phyloP scores from a whole-genome alignment of 2,888 invertebrate genomes.

The Brachycybe producta region DNA sequence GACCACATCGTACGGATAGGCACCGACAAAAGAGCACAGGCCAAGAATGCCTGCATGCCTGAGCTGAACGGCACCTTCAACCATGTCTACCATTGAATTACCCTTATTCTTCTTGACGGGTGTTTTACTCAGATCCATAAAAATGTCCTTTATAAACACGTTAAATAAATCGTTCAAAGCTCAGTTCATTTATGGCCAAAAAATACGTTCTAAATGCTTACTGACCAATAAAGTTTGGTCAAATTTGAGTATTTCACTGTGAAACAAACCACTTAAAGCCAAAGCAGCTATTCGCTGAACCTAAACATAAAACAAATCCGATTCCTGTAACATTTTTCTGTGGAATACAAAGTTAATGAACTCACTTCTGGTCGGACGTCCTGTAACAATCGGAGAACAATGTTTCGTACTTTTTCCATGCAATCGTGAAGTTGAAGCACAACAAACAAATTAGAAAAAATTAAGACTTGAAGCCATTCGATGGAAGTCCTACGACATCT shows the following conservation, averaged over 20 bases:
- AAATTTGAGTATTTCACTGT: constrained; percentile 57
- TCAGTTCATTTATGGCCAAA: not conserved
- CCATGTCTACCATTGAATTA: not conserved
- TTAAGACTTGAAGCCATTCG: constrained; percentile 50
- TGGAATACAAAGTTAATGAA: not conserved
- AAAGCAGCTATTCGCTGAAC: constrained; percentile 70
- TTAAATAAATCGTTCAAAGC: not conserved
- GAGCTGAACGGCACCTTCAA: constrained; percentile 28
- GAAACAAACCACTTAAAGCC: constrained; percentile 71
- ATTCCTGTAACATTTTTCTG: not conserved
- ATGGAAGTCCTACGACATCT: constrained; percentile 51
- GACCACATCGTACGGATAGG: constrained; percentile 78
- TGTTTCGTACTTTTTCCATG: constrained; percentile 35
- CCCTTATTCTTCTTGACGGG: not conserved
- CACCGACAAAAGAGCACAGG: constrained; percentile 70
- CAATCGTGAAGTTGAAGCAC: constrained; percentile 33
- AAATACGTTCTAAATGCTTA: constrained; percentile 15
- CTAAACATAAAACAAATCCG: constrained; percentile 24
- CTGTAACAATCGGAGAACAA: constrained; percentile 53
- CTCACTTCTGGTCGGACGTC: constrained; percentile 53
- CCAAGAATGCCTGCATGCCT: constrained; percentile 75
- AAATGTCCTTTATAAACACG: constrained; percentile 2
- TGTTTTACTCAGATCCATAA: not conserved
- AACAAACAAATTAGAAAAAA: constrained; percentile 42
- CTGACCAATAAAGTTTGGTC: constrained; percentile 45